Evolutionary conservation across 1,140 invertebrate genomes (phyloP), one percentile per base, ranked within the genome.

Genomic region (Neuroterus valhalla): DNA sequence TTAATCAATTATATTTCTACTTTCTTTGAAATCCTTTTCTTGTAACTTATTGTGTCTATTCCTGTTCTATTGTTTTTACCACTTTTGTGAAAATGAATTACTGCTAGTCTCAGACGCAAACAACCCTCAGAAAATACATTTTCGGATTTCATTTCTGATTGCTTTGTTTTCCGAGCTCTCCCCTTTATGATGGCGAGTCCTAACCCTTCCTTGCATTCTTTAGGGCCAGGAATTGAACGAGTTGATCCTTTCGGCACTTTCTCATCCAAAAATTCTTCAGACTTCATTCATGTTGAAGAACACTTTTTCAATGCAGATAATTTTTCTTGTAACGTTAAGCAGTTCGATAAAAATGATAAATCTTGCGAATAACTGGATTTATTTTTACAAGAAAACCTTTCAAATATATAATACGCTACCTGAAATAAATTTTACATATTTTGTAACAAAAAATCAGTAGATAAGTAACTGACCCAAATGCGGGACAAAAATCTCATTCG

Each of bases 61-160:
- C n/a, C 23, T 62, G 23, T 38, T 62, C 26, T 14, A n/a, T 15
- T 62, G 55, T 26, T 62, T 62, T 62, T 62, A 62, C 21, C 55
- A 11, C 23, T 62, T 62, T 62, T 62, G 26, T 62, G n/a, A 31
- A 38, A 62, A 26, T 38, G 55, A 62, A 15, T 38, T 62, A 23
- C 31, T 48, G 23, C 3, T 31, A 62, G 23, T 62, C 23, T 31
- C 55, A 31, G 23, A 38, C 55, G 31, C 26, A 23, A 62, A 62
- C 3, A 38, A 62, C 23, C 26, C 26, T 62, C 15, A 62, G 55
- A 62, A 62, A 62, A 62, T 62, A 62, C 55, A 62, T 38, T 62
- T 62, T 62, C 26, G 15, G 23, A 31, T 23, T 62, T 62, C 31
- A 62, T 62, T 23, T 62, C 31, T 62, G 55, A 62, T 31, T 62